Evolutionary conservation across 2,113 vertebrate genomes (phyloP).

Genomic region (Origma solitaria): DNA sequence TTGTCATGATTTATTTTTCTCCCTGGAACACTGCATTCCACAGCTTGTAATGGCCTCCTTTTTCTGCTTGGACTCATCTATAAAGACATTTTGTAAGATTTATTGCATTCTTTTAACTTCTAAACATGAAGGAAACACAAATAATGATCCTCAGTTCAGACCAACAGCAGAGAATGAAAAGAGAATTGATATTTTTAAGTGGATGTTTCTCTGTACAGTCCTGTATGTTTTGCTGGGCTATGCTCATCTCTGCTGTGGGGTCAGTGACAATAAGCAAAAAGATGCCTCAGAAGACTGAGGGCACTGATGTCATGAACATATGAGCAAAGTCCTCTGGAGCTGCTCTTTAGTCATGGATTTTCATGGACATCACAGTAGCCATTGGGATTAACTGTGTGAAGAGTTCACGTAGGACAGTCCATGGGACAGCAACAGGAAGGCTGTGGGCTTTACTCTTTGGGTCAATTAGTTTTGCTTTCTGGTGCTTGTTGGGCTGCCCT

Average conservation of each 20-base stretch:
- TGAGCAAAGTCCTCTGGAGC: not conserved
- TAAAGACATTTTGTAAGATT: conserved; percentile 50
- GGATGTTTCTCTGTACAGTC: not conserved
- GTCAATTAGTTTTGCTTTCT: not conserved
- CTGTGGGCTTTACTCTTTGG: not conserved
- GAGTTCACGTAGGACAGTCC: not conserved
- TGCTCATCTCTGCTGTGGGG: not conserved
- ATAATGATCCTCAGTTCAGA: conserved; percentile 13
- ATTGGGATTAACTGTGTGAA: not conserved
- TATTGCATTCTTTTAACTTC: conserved; percentile 45
- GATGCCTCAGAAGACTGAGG: not conserved
- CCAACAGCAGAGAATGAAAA: conserved; percentile 33
- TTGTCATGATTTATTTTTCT: conserved; percentile 27
- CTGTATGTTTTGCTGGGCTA: not conserved
- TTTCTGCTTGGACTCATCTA: conserved; percentile 18
- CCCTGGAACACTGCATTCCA: conserved; percentile 29
- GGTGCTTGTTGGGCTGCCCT: not conserved
- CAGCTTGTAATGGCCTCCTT: conserved; percentile 32
- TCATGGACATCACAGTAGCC: accelerated
- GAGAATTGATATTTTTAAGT: not conserved
- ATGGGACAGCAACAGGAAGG: not conserved
- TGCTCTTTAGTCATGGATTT: not conserved
- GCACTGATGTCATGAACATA: accelerated
- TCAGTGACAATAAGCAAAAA: not conserved
- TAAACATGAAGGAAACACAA: not conserved